A percentile compares a stretch with the other conserved stretches of the same genome.
These are phyloP conservation scores for Brachionus rubens DNA, from an alignment of 1,140 invertebrate species.

Conservation along the genomic window DNA sequence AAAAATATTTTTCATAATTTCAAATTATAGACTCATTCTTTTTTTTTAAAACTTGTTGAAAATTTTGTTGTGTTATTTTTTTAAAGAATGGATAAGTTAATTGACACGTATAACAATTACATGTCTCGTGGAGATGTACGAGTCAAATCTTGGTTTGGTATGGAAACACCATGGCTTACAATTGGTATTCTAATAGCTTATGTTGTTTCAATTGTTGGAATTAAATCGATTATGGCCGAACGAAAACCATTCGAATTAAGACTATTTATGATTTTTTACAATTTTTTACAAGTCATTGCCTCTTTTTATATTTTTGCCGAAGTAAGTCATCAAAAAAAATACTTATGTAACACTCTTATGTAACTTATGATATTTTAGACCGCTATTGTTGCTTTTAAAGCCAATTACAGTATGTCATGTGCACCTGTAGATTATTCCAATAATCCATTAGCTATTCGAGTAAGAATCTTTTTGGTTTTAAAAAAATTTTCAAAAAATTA, in stretches of 20 bases:
- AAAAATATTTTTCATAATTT: no score
- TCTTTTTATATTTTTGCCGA: slow-evolving; percentile 54
- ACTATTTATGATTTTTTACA: slow-evolving; percentile 54
- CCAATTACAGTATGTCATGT: slow-evolving; percentile 51
- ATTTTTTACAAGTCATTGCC: slow-evolving; percentile 52
- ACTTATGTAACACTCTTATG: neutral
- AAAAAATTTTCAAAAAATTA: neutral
- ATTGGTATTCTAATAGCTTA: slow-evolving; percentile 48
- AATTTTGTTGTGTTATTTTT: no score
- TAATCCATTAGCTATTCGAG: slow-evolving; percentile 41
- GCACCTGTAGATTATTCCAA: slow-evolving; percentile 52
- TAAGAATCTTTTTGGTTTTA: slow-evolving; percentile 40
- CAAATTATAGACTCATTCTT: no score
- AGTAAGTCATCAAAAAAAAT: slow-evolving; percentile 46
- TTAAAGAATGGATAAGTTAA: slow-evolving; percentile 24
- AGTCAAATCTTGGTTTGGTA: slow-evolving; percentile 60
- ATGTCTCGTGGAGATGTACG: slow-evolving; percentile 54
- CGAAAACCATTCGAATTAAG: slow-evolving; percentile 52
- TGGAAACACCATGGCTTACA: slow-evolving; percentile 59
- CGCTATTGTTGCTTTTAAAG: slow-evolving; percentile 49
- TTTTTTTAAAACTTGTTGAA: no score
- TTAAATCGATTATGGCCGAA: slow-evolving; percentile 54
- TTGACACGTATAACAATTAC: slow-evolving; percentile 2
- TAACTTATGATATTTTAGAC: slow-evolving; percentile 49
- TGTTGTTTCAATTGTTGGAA: slow-evolving; percentile 48